Base-by-base conservation (phyloP, 2,113 vertebrate genomes). In the Atlantisia rogersi region DNA sequence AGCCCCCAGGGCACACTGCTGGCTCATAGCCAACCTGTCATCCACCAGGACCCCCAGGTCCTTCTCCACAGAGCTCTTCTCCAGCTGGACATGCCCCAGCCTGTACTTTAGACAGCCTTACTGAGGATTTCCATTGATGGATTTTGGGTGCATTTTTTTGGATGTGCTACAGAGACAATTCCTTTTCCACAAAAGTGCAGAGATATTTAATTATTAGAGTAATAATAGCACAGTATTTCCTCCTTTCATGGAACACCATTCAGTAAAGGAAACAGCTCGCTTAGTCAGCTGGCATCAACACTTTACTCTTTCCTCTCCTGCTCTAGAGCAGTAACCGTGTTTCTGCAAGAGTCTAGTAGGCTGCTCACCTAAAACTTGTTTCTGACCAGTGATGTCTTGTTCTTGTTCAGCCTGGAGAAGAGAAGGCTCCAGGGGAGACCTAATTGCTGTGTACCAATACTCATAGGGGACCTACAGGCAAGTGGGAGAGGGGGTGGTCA, bases 171-270 rank as follows among this genome's bases (percentile, higher is more conserved):
- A 68, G 71, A 90, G n/a, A 48, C 35, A n/a, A 5, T 4, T 55
- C 10, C 9, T 67, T 70, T 76, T 87, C n/a, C 65, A 50, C 15
- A 73, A 35, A 82, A 76, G 24, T 42, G 77, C 50, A 63, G 53
- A 88, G 79, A 46, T 60, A 65, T 79, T 58, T 97, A 86, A 70
- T 85, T 82, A 95, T 89, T 95, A 75, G n/a, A 29, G 60, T 89
- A 95, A 89, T 67, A 93, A 88, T 71, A 91, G 28, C 69, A 32
- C 67, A 82, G 46, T 29, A 10, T 73, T 82, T 96, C 65, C 69
- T 69, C 65, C 52, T 82, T 94, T 82, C 14, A 55, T 3, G 24
- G 65, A 90, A 62, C 50, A 52, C 15, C 19, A 70, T 84, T 93
- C 64, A 74, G 26, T 78, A 88, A 88, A 83, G 92, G 90, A 94